Percentiles rank a stretch among this genome's conserved stretches.
phyloP scores from a whole-genome alignment of 1,140 invertebrate species.

The Aphaenogaster rudis region DNA sequence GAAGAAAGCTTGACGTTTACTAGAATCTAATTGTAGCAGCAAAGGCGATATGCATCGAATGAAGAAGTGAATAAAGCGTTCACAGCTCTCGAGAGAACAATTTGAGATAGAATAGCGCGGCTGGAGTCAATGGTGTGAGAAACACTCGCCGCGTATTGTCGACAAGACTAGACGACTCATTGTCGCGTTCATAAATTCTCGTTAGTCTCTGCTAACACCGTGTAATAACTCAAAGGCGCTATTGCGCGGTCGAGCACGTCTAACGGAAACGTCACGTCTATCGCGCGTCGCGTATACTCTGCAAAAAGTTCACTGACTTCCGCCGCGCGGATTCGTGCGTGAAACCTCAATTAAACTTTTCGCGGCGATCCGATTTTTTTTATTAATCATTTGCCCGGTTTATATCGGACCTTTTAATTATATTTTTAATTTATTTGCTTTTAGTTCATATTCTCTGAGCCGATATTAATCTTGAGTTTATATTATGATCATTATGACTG shows the following conservation, averaged over 20 bases:
- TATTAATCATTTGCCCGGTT: background rate
- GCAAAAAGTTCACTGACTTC: slow-evolving; percentile 59
- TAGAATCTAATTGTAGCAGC: background rate
- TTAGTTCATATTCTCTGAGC: background rate
- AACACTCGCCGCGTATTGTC: background rate
- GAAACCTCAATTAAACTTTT: background rate
- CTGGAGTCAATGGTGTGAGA: slow-evolving; percentile 41
- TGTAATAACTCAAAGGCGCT: slow-evolving; percentile 25
- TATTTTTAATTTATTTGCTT: background rate
- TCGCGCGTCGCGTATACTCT: slow-evolving; percentile 22
- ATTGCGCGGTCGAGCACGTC: slow-evolving; percentile 48
- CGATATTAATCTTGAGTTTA: background rate
- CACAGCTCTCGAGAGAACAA: background rate
- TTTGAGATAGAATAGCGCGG: slow-evolving; percentile 12
- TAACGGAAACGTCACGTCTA: slow-evolving; percentile 58
- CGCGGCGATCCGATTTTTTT: background rate
- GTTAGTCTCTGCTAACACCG: slow-evolving; percentile 34
- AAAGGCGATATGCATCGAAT: background rate
- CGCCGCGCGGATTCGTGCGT: background rate
- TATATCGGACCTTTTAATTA: background rate
- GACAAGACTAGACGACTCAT: slow-evolving; percentile 52
- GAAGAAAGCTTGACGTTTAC: background rate
- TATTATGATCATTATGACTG: background rate
- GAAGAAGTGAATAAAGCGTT: background rate
- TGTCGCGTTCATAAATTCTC: slow-evolving; percentile 66